phyloP scores from a whole-genome alignment of 1,140 invertebrate genomes.

The Thereuonema tuberculata region DNA sequence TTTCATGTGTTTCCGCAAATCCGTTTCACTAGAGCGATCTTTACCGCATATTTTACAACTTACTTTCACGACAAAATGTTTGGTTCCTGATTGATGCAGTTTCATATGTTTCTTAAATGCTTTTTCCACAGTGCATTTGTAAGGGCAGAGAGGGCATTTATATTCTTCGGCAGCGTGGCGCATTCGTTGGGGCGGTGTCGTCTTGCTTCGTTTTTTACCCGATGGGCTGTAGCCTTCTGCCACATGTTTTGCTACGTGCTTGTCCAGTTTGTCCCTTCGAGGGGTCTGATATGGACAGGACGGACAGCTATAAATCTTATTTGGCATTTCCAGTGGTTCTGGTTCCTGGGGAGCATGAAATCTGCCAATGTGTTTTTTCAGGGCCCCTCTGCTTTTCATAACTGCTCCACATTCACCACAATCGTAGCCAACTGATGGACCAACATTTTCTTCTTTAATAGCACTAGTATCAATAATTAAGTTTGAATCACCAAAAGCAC shows the following conservation, averaged over 20 bases:
- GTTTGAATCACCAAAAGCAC: not conserved
- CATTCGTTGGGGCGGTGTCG: constrained; percentile 22
- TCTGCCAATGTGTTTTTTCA: constrained; percentile 22
- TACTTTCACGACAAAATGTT: constrained; percentile 13
- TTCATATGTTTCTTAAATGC: constrained; percentile 24
- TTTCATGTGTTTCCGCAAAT: constrained; percentile 25
- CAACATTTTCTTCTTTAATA: constrained; percentile 1
- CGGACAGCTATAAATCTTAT: constrained; percentile 20
- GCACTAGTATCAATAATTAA: constrained; percentile 6
- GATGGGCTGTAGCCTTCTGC: constrained; percentile 24
- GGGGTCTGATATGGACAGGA: constrained; percentile 22
- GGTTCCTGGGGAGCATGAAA: constrained; percentile 16
- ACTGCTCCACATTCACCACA: constrained; percentile 24
- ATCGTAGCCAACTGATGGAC: constrained; percentile 16
- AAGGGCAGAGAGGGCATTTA: constrained; percentile 23
- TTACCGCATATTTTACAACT: constrained; percentile 25
- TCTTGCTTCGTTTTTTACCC: constrained; percentile 24
- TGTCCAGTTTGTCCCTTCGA: constrained; percentile 23
- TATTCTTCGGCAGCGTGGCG: constrained; percentile 26
- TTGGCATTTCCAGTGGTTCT: constrained; percentile 14
- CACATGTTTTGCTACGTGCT: constrained; percentile 25
- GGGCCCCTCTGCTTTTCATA: constrained; percentile 18
- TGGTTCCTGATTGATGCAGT: constrained; percentile 17
- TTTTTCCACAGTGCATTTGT: constrained; percentile 25
- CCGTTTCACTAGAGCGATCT: constrained; percentile 22